A percentile compares a stretch with the other conserved stretches of the same genome.
Evolutionary conservation across 53 echinoderm and acorn worm genomes (phyloP).

Genomic region (Crossaster papposus): DNA sequence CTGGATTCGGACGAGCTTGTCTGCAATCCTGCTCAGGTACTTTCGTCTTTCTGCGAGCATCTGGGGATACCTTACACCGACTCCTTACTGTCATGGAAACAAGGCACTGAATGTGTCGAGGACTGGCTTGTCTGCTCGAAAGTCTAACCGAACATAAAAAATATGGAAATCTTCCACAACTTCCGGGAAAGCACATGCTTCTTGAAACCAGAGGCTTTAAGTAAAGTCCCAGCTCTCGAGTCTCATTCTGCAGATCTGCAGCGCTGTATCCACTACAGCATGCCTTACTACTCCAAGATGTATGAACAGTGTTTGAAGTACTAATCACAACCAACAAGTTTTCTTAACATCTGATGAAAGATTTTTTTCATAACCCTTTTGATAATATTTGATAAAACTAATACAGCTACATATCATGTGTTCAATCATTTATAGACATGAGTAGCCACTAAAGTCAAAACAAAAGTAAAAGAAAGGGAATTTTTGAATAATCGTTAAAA

Average conservation of each 20-base stretch:
- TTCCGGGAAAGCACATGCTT: constrained; percentile 37
- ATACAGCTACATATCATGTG: too few species aligned
- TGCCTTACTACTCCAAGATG: constrained; percentile 27
- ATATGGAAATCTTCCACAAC: not conserved
- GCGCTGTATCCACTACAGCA: constrained; percentile 46
- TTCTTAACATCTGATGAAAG: not conserved
- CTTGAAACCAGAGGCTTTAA: not conserved
- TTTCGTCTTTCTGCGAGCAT: constrained; percentile 23
- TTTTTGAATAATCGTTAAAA: too few species aligned
- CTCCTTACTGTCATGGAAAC: constrained; percentile 46
- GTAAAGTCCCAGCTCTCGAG: not conserved
- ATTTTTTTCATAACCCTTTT: too few species aligned
- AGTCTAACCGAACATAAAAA: not conserved
- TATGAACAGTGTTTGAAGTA: not conserved
- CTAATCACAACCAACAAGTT: not conserved
- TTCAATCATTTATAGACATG: too few species aligned
- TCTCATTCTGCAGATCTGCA: constrained; percentile 30
- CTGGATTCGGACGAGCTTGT: constrained; percentile 54
- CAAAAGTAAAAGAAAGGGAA: too few species aligned
- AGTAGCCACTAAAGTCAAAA: too few species aligned
- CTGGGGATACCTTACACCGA: constrained; percentile 50
- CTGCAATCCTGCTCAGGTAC: not conserved
- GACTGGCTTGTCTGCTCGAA: not conserved
- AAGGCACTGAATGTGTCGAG: not conserved
- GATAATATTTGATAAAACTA: too few species aligned